Conservation (phyloP, 2,888 invertebrate species). For the Lamellibrachia satsuma region DNA sequence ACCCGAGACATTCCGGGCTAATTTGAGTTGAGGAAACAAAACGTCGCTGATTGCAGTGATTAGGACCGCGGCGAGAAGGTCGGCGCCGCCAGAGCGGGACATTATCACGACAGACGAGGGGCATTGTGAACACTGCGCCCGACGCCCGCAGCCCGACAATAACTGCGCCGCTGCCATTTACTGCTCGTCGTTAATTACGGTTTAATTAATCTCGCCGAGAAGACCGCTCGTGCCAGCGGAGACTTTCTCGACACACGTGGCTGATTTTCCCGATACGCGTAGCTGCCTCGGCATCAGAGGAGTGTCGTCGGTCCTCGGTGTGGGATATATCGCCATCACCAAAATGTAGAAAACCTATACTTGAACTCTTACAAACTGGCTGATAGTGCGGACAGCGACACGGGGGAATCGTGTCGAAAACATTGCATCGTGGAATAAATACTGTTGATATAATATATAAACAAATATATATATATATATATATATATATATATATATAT, state of each 20-base stretch:
- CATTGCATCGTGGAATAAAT: neutral
- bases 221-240: neutral
- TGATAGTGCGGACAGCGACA: neutral
- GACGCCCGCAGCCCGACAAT: neutral
- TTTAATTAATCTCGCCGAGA: neutral
- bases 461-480: too few relatives aligned
- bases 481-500: too few relatives aligned
- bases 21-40: conserved; percentile 6
- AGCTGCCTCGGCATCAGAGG: neutral
- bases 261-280: neutral
- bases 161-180: conserved; percentile 17
- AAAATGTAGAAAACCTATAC: neutral
- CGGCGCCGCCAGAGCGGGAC: neutral
- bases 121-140: neutral
- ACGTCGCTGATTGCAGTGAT: neutral
- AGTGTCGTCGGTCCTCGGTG: neutral
- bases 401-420: neutral
- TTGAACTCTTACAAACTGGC: neutral
- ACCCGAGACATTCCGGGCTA: neutral
- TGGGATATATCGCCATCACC: neutral
- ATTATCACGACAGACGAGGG: neutral
- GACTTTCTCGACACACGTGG: conserved; percentile 13
- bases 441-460: too few relatives aligned
- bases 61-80: neutral
- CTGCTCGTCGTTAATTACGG: neutral